A percentile compares a stretch with the other conserved stretches of the same genome.
Evolutionary conservation across 2,797 vertebrate species (phyloP).

Genomic region (Furcifer pardalis): DNA sequence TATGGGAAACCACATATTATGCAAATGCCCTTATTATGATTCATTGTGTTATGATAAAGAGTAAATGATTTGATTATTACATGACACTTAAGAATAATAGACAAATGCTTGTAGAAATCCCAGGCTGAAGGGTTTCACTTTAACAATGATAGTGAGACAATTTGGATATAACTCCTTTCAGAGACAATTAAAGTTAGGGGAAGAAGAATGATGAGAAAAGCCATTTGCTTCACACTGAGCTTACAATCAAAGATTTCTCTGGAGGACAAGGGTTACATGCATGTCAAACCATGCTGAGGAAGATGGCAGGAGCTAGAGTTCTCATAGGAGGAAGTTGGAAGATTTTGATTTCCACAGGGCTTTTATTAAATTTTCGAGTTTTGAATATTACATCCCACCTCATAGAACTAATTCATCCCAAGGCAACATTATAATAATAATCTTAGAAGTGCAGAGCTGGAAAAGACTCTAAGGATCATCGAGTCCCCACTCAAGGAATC

Average conservation of each 20-base stretch:
- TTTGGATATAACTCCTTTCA: not conserved
- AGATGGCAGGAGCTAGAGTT: not conserved
- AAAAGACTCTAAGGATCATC: too few relatives aligned
- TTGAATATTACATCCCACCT: not conserved
- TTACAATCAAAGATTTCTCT: not conserved
- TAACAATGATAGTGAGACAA: not conserved
- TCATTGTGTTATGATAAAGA: conserved; percentile 71
- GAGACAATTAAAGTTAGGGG: conserved; percentile 17
- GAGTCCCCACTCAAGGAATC: too few relatives aligned
- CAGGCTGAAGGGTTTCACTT: conserved; percentile 57
- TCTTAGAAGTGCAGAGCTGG: too few relatives aligned
- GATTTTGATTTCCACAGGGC: not conserved
- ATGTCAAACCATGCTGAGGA: too few relatives aligned
- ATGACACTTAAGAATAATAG: conserved; percentile 77
- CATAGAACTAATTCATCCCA: not conserved
- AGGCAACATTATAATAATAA: not conserved
- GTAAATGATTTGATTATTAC: conserved; percentile 79
- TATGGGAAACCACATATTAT: conserved; percentile 74
- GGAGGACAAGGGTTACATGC: too few relatives aligned
- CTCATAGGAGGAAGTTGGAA: not conserved
- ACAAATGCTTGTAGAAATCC: conserved; percentile 67
- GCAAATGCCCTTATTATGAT: conserved; percentile 79
- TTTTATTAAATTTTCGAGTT: not conserved
- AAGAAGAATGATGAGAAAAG: not conserved
- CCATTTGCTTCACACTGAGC: not conserved